Percentiles rank a stretch among this genome's conserved stretches.
Conservation (phyloP, 2,888 invertebrate species). For the Anthophora plumipes region DNA sequence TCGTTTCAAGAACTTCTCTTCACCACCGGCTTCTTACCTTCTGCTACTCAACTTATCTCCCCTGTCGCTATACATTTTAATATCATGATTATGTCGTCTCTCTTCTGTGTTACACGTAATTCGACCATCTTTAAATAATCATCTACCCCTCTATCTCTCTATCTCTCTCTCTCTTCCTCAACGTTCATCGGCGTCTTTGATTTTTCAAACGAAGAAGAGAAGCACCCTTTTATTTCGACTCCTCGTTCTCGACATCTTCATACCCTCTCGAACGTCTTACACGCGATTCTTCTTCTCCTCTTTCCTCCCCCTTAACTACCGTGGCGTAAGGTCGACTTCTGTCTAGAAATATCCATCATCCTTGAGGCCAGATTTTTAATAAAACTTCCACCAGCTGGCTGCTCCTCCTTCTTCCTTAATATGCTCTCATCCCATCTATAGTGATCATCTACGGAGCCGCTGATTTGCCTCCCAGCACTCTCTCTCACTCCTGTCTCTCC, state of each 20-base stretch:
- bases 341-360: constrained; percentile 79
- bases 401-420: constrained; percentile 71
- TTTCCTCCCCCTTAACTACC: constrained; percentile 45
- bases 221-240: constrained; percentile 10
- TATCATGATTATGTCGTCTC: constrained; percentile 9
- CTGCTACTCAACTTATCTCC: background rate
- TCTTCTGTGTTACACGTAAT: constrained; percentile 19
- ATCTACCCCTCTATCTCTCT: too few relatives aligned
- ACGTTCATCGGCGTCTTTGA: constrained; percentile 19
- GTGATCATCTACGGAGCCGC: constrained; percentile 76
- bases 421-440: constrained; percentile 76
- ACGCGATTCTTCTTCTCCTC: constrained; percentile 13
- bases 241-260: constrained; percentile 3
- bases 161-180: background rate
- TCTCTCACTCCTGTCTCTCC: constrained; percentile 9
- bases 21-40: too few relatives aligned
- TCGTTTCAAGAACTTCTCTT: background rate
- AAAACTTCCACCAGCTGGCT: constrained; percentile 77
- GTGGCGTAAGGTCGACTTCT: constrained; percentile 55
- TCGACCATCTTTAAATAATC: constrained; percentile 29
- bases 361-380: constrained; percentile 81
- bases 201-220: constrained; percentile 6
- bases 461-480: constrained; percentile 73
- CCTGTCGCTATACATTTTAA: constrained; percentile 12
- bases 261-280: constrained; percentile 1